A percentile compares a stretch with the other conserved stretches of the same genome.
Conservation (phyloP, 1,140 invertebrate genomes). For the Zaprionus africanus region DNA sequence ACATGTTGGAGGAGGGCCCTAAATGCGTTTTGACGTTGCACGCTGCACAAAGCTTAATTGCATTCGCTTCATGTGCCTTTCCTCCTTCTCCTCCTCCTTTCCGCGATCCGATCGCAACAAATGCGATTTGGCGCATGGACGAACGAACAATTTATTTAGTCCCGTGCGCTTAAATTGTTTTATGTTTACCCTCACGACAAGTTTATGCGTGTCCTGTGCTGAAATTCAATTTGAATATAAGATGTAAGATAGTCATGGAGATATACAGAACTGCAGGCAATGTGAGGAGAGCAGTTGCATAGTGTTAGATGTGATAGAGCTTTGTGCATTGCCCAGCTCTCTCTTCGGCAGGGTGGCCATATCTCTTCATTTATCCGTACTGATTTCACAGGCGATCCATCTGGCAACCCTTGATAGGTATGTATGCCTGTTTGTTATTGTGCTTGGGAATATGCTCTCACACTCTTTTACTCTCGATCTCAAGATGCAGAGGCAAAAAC, state of each 20-base stretch:
- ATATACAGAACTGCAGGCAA: neutral
- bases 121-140: conserved; percentile 44
- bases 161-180: conserved; percentile 43
- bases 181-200: conserved; percentile 16
- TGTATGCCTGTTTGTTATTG: too few species aligned
- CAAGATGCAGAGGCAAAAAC: too few species aligned
- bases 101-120: conserved; percentile 19
- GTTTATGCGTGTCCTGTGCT: conserved; percentile 3
- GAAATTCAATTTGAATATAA: conserved; percentile 1
- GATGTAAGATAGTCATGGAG: neutral
- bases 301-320: neutral
- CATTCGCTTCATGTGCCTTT: conserved; percentile 50
- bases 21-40: conserved; percentile 68
- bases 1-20: conserved; percentile 23
- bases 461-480: too few species aligned
- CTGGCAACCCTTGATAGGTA: too few species aligned
- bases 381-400: too few species aligned
- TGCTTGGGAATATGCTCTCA: too few species aligned
- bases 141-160: conserved; percentile 41
- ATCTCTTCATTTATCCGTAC: too few species aligned
- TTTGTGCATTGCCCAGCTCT: neutral
- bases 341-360: too few species aligned
- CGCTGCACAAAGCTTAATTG: conserved; percentile 69
- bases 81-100: neutral
- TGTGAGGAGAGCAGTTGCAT: neutral